Conservation (phyloP, 2,888 invertebrate genomes). For the Lasius platythorax region DNA sequence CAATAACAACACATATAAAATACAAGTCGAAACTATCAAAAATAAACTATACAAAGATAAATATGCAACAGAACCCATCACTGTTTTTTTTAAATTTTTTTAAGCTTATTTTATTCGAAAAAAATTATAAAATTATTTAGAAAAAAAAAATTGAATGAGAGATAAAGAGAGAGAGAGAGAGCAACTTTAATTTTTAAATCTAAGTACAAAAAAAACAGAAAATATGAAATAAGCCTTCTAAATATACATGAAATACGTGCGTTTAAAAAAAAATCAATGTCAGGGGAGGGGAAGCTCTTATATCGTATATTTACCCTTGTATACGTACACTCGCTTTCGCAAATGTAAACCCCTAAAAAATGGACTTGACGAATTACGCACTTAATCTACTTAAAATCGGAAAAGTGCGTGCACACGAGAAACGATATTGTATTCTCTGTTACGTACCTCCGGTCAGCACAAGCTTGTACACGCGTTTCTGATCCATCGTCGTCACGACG, state of each 20-base stretch:
- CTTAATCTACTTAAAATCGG: neutral
- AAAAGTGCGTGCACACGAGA: neutral
- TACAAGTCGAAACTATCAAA: neutral
- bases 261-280: neutral
- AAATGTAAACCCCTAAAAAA: neutral
- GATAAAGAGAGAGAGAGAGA: neutral
- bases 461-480: conserved; percentile 93
- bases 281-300: neutral
- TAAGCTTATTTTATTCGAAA: neutral
- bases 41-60: neutral
- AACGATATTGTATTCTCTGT: neutral
- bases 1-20: neutral
- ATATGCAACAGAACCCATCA: neutral
- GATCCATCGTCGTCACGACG: conserved; percentile 83
- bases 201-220: neutral
- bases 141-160: neutral
- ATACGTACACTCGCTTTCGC: neutral
- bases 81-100: neutral
- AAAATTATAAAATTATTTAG: neutral
- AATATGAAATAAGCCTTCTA: neutral
- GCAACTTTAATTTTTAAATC: neutral
- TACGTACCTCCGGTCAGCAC: conserved; percentile 96
- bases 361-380: neutral
- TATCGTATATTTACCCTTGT: neutral
- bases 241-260: neutral